These are phyloP conservation scores for Pantherophis vulpinus DNA, from an alignment of 2,797 vertebrate genomes.

Conservation along the genomic window DNA sequence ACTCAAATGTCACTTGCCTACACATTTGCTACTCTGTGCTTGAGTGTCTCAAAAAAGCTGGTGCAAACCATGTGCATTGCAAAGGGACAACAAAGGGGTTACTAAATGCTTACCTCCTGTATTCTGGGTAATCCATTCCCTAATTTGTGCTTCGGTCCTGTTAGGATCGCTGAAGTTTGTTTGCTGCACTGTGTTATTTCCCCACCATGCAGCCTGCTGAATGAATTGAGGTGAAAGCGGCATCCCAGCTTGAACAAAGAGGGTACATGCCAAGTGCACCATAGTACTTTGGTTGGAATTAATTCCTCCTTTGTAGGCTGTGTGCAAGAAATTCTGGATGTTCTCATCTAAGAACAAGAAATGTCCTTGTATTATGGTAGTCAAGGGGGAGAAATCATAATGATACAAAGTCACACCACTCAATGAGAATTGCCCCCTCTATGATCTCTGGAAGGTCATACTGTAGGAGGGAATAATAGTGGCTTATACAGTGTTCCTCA, in stretches of 20 bases:
- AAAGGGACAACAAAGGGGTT: neutral
- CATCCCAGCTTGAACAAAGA: slow-evolving; percentile 74
- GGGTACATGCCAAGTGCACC: slow-evolving; percentile 78
- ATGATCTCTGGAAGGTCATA: slow-evolving; percentile 32
- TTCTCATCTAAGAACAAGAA: slow-evolving; percentile 59
- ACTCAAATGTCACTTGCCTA: neutral
- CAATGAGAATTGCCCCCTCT: neutral
- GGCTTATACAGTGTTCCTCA: neutral
- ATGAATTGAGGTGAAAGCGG: slow-evolving; percentile 75
- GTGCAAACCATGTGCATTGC: neutral
- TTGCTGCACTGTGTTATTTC: slow-evolving; percentile 77
- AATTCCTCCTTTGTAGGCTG: slow-evolving; percentile 48
- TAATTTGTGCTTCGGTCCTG: slow-evolving; percentile 52
- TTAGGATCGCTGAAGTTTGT: slow-evolving; percentile 74
- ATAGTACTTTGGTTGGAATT: slow-evolving; percentile 67
- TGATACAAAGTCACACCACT: neutral
- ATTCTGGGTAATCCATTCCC: slow-evolving; percentile 44
- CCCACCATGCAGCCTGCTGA: slow-evolving; percentile 71
- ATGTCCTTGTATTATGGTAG: slow-evolving; percentile 37
- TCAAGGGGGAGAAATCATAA: neutral
- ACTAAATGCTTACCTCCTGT: slow-evolving; percentile 62
- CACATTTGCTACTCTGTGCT: neutral
- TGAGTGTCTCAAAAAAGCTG: neutral
- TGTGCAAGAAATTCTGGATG: slow-evolving; percentile 72
- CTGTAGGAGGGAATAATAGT: slow-evolving; percentile 26